phyloP scores from a whole-genome alignment of 2,888 invertebrate genomes.

The Melolontha melolontha region DNA sequence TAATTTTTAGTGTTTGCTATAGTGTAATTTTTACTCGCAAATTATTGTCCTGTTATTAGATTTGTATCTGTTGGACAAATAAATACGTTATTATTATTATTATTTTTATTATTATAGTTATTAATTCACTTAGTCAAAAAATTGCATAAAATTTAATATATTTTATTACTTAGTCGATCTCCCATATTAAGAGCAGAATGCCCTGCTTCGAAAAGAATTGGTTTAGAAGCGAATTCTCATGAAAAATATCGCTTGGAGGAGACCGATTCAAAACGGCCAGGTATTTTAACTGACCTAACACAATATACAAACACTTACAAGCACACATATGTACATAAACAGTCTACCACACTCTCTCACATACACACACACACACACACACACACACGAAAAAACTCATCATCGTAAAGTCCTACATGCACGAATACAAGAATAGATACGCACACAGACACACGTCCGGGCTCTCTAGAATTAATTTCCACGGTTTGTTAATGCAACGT shows the following conservation, averaged over 20 bases:
- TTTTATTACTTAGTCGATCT: background rate
- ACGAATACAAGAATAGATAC: background rate
- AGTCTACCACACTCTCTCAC: conserved; percentile 3
- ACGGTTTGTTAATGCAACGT: conserved; percentile 46
- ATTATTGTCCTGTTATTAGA: no score
- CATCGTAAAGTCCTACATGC: conserved; percentile 8
- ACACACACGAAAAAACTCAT: conserved; percentile 9
- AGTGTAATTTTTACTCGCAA: no score
- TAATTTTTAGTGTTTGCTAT: no score
- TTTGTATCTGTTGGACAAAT: no score
- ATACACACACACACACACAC: conserved; percentile 7
- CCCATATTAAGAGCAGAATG: no score
- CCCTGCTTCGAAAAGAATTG: conserved; percentile 2
- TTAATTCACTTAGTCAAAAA: no score
- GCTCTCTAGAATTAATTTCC: conserved; percentile 44
- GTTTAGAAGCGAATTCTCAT: conserved; percentile 3
- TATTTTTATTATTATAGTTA: no score
- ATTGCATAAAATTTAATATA: background rate
- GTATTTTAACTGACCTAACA: conserved; percentile 34
- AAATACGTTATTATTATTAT: no score
- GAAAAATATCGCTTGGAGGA: conserved; percentile 9
- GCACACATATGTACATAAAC: conserved; percentile 18
- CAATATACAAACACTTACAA: conserved; percentile 23
- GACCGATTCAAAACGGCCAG: conserved; percentile 14
- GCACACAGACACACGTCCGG: conserved; percentile 19